Evolutionary conservation across 1,140 invertebrate genomes (phyloP).

Genomic region (Diachasma alloeum): DNA sequence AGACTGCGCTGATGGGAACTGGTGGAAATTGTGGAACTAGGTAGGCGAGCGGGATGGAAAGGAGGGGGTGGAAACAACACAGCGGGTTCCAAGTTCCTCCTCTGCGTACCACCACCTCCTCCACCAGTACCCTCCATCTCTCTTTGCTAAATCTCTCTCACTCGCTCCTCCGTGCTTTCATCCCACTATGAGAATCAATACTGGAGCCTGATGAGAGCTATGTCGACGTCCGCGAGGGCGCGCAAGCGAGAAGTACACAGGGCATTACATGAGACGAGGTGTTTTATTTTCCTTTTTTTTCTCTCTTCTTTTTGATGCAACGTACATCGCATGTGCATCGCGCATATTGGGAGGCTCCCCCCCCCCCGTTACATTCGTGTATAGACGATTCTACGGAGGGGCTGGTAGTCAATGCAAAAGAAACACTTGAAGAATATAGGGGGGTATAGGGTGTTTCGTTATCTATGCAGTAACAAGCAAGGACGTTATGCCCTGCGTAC

Average conservation of each 20-base stretch:
- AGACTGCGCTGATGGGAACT: conserved; percentile 10
- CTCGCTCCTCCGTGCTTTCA: background rate
- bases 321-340: background rate
- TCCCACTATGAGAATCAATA: background rate
- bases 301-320: background rate
- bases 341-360: background rate
- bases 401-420: background rate
- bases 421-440: background rate
- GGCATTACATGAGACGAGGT: background rate
- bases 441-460: background rate
- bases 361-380: background rate
- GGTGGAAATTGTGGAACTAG: conserved; percentile 5
- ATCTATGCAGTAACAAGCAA: background rate
- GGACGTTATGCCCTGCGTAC: background rate
- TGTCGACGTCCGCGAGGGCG: conserved; percentile 6
- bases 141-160: background rate
- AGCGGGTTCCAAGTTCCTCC: background rate
- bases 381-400: background rate
- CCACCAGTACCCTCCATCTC: background rate
- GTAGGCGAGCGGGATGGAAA: background rate
- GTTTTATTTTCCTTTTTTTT: background rate
- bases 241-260: conserved; percentile 3
- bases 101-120: background rate
- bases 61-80: background rate
- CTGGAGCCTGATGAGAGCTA: conserved; percentile 7